These are phyloP conservation scores for Pseudoatta argentina DNA, from an alignment of 1,140 invertebrate species.

Conservation along the genomic window DNA sequence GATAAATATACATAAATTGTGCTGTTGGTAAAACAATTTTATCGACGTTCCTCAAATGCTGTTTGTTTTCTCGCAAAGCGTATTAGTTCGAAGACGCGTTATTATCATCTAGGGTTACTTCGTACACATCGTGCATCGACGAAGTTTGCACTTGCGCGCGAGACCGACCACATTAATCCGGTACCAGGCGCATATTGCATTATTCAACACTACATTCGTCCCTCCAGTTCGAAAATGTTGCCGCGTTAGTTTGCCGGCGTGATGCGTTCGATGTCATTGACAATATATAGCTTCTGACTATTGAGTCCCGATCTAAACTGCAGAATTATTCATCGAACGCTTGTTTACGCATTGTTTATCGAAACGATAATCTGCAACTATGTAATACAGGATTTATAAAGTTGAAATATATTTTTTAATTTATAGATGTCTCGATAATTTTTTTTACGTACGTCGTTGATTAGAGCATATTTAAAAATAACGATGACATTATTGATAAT, in stretches of 20 bases:
- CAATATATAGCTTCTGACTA: conserved; percentile 38
- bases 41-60: not conserved
- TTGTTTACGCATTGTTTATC: not conserved
- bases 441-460: not conserved
- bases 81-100: not conserved
- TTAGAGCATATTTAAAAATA: conserved; percentile 11
- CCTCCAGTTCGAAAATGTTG: conserved; percentile 61
- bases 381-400: not conserved
- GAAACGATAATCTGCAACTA: not conserved
- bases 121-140: conserved; percentile 30
- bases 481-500: conserved; percentile 29
- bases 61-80: not conserved
- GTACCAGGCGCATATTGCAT: conserved; percentile 76
- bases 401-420: not conserved
- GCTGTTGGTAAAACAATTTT: not conserved
- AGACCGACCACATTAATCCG: conserved; percentile 71
- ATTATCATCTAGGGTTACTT: conserved; percentile 33
- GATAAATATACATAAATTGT: not conserved
- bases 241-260: conserved; percentile 72
- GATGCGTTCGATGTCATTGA: conserved; percentile 67
- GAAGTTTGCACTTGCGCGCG: conserved; percentile 54
- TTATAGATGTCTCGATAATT: not conserved
- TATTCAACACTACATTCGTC: conserved; percentile 80
- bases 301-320: conserved; percentile 32
- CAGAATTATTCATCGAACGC: conserved; percentile 42